These are phyloP conservation scores for Echinarachnius parma DNA, from an alignment of 53 echinoderm and acorn worm species.

Conservation along the genomic window DNA sequence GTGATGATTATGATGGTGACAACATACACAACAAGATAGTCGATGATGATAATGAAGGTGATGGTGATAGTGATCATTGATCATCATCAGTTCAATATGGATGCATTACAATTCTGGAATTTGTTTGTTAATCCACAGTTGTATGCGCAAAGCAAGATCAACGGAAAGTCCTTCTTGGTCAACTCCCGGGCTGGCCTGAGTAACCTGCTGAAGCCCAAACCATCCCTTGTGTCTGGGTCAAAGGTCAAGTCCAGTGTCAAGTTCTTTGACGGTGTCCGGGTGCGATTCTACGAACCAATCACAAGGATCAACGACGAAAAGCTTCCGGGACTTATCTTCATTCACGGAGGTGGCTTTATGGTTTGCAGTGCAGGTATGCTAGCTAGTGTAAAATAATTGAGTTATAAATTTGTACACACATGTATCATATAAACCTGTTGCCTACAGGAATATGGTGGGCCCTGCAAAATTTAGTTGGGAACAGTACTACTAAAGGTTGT, in stretches of 20 bases:
- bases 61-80: too few relatives aligned
- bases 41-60: too few relatives aligned
- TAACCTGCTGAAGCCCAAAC: slow-evolving; percentile 10
- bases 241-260: slow-evolving; percentile 14
- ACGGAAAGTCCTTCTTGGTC: slow-evolving; percentile 15
- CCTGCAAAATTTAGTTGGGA: too few relatives aligned
- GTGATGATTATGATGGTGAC: too few relatives aligned
- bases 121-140: background rate
- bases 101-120: background rate
- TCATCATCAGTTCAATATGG: too few relatives aligned
- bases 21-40: too few relatives aligned
- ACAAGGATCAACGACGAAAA: background rate
- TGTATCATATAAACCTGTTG: too few relatives aligned
- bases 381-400: too few relatives aligned
- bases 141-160: too few relatives aligned
- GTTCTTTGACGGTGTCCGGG: slow-evolving; percentile 27
- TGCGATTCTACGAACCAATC: slow-evolving; percentile 37
- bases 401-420: too few relatives aligned
- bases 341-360: slow-evolving; percentile 38
- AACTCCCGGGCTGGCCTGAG: background rate
- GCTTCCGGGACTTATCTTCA: slow-evolving; percentile 22
- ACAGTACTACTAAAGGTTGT: too few relatives aligned
- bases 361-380: slow-evolving; percentile 31
- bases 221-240: slow-evolving; percentile 16
- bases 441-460: too few relatives aligned